Evolutionary conservation across 2,888 invertebrate genomes (phyloP), one percentile per base, ranked within the genome.

Genomic region (Zygaena filipendulae): DNA sequence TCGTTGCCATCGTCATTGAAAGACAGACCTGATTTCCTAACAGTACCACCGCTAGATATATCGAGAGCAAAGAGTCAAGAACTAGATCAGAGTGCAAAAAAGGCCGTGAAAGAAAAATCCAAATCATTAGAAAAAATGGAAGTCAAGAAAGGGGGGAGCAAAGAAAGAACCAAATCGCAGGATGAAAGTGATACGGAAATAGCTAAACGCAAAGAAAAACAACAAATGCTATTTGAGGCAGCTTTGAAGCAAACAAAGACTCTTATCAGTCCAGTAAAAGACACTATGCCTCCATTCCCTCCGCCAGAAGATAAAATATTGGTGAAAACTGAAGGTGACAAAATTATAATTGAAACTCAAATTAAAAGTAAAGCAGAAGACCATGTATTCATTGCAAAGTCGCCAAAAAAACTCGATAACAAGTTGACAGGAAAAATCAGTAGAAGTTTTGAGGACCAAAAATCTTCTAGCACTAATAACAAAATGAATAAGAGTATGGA

Each of bases 241-340:
- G 88, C 88, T 2, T 84, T 89, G 50, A 87, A 88, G 52, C 88
- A 88, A 61, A 87, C 88, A 0, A 87, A 88, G 46, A 88, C 87
- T 0, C 70, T 88, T 39, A 82, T 88, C 16, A 88, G 88, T 56
- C 89, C 89, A 1, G 87, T 88, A 0, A 88, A 87, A 53, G 88
- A 88, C 52, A 82, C 84, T 1, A 48, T 88, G 45, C 88, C 88
- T 1, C 82, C 86, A 2, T 88, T 88, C 50, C 88, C 88, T 7
- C 84, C 85, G 21, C 87, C 87, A 1, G 88, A 88, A 58, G 88
- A 89, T 52, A 87, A 87, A 57, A 88, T 88, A 13, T 53, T 87
- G 4, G 88, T 88, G 0, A 85, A 85, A 60, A 85, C 87, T 1
- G 87, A 87, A 49, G 89, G 88, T 1, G 85, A 85, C 41, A 85